Percentiles rank a stretch among this genome's conserved stretches.
Evolutionary conservation across 2,113 vertebrate species (phyloP).

Genomic region (Rhea pennata): DNA sequence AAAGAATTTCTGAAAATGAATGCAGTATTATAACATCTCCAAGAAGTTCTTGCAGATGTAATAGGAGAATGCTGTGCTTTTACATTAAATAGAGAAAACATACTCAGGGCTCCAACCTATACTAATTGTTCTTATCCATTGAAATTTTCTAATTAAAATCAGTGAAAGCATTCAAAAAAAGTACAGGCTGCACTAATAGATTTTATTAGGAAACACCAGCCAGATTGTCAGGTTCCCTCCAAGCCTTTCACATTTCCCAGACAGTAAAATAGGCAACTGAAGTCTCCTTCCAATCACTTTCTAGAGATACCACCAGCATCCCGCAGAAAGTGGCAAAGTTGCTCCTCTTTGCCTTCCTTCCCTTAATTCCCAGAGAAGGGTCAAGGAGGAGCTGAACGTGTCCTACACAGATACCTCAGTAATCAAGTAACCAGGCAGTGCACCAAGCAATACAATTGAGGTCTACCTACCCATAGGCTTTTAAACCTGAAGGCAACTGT

Average conservation of each 20-base stretch:
- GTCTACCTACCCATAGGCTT: rapidly evolving
- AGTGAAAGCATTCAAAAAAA: neutral
- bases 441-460: neutral
- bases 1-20: neutral
- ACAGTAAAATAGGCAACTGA: neutral
- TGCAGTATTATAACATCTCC: neutral
- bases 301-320: neutral
- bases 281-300: neutral
- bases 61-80: neutral
- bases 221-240: neutral
- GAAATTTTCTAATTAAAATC: neutral
- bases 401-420: neutral
- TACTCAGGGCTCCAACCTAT: neutral
- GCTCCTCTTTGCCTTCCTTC: neutral
- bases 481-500: neutral
- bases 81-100: neutral
- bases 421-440: neutral
- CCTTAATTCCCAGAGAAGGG: neutral
- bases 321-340: neutral
- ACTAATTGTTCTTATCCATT: neutral
- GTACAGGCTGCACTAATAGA: neutral
- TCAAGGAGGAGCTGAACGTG: neutral
- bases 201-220: neutral
- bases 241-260: neutral
- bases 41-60: rapidly evolving